Evolutionary conservation across 2,888 invertebrate genomes (phyloP), one percentile per base, ranked within the genome.

Genomic region (Alitta virens): DNA sequence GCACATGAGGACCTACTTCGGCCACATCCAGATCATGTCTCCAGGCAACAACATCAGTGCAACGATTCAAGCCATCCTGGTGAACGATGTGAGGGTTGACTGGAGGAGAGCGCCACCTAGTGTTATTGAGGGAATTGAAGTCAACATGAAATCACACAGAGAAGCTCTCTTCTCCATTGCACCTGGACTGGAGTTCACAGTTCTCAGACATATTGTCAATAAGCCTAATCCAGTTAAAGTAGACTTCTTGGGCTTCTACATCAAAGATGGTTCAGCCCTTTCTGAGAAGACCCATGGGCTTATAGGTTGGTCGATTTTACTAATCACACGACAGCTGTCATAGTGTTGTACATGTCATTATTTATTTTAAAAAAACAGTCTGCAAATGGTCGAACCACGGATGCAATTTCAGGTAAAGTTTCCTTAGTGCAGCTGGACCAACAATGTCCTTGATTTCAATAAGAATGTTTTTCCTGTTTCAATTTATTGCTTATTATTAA

Each of bases 181-280:
- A 1, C 21, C 38, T 7, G 60, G 60, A 2, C 12, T 60, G 1
- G 27, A 52, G 24, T 56, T 67, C 52, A 43, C 57, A 5, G 42
- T 68, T 12, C 49, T 68, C 26, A 46, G 66, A n/a, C 68, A 68
- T 40, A 51, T 60, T 25, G 60, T 58, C n/a, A 38, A 53, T 18
- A 43, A 43, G 7, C 23, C 38, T 1, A 23, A 58, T 33, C 55
- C 55, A 1, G 50, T 49, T 42, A 67, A 63, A 49, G 61, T 64
- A 16, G 60, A 60, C 56, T 68, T 61, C 50, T 40, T 68, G 23
- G 68, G 68, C 18, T 68, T 68, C 50, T 68, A 68, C 55, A 53
- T 68, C n/a, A 40, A 62, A 23, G 58, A 66, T 43, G 59, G 55
- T 7, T 21, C 43, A 9, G 53, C 61, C 0, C 63, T 68, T 3